Base-by-base conservation (phyloP, 2,113 vertebrate species). In the Thymallus thymallus region DNA sequence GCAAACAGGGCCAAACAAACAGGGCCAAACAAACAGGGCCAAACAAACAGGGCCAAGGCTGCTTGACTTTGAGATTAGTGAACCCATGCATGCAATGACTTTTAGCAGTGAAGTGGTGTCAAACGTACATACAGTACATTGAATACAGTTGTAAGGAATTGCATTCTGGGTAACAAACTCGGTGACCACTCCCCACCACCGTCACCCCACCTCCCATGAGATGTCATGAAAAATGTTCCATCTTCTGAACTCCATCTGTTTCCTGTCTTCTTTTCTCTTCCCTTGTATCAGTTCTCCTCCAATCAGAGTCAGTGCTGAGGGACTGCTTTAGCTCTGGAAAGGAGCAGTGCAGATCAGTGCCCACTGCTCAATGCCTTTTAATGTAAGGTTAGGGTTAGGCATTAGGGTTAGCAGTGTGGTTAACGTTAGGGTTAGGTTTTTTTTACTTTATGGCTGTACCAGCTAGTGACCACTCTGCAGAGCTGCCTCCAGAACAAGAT, bases 261-360 rank as follows among this genome's bases (percentile, higher is more conserved):
- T 41, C 51, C 20, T 55, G 14, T 85, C 76, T 77, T 79, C 71
- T 84, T 69, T 76, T 87, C 13, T 41, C 35, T 41, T 41, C 35
- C 9, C 35, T 55, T 55, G 5, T 23, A 60, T 60, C 56, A 60
- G 56, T 63, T 77, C 73, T 69, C 73, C 71, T 63, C 81, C 84
- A 87, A 85, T 87, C 84, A 87, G 75, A 71, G 41, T 55, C 61
- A 51, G 72, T 23, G 67, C 71, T 75, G 66, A 69, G 69, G 73
- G 51, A 23, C 56, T 60, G 18, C 3, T 41, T 41, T 41, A 41
- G 35, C 35, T 41, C 35, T 41, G 35, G 56, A 13, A 60, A 13
- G 6, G 56, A 22, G 1, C 56, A 60, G 6, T 9, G 2, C 35
- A 41, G 9, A 41, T 14, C 48, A 51, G 48, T 14, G 16, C 48